Conservation (phyloP, 2,797 vertebrate species). For the Cyclopterus lumpus region DNA sequence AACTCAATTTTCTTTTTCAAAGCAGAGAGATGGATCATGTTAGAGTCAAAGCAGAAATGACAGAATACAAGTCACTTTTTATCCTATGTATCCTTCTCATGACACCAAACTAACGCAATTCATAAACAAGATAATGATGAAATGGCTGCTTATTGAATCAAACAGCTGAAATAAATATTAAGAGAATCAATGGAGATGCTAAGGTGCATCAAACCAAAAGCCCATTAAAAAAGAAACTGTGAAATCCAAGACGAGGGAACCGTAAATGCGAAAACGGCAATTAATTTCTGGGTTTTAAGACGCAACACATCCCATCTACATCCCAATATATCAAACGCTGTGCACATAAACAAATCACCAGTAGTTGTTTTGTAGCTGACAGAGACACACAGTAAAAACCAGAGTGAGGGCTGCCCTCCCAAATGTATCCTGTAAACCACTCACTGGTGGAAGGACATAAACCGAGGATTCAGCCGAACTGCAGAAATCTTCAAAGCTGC, state of each 20-base stretch:
- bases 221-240: neutral
- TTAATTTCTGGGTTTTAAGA: neutral
- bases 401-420: neutral
- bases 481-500: slow-evolving; percentile 52
- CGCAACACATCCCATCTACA: neutral
- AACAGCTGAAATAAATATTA: neutral
- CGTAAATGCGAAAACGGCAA: neutral
- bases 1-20: neutral
- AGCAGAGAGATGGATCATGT: neutral
- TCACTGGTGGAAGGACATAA: neutral
- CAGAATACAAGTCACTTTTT: neutral
- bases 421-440: slow-evolving; percentile 34
- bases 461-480: neutral
- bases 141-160: neutral
- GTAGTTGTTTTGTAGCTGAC: neutral
- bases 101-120: neutral
- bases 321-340: neutral
- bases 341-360: neutral
- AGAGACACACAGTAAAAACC: slow-evolving; percentile 1
- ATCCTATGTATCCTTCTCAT: neutral
- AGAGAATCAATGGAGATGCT: neutral
- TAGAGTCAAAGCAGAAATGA: neutral
- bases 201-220: neutral
- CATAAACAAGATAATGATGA: neutral
- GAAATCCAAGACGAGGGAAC: neutral